Base-by-base conservation (phyloP, 2,113 vertebrate species). In the Lophura nycthemera region DNA sequence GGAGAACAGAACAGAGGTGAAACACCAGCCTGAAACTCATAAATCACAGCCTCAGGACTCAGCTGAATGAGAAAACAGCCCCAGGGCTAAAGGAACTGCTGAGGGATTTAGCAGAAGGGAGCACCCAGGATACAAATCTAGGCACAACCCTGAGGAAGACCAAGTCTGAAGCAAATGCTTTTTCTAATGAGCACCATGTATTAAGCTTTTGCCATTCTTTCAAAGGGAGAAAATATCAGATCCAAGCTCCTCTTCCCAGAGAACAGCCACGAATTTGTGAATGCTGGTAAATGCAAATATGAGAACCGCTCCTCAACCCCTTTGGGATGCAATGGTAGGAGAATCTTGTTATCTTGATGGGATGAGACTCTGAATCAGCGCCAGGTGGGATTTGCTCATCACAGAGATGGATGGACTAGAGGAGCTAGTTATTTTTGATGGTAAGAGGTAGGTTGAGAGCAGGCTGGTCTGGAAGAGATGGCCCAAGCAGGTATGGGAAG, bases 1-100 rank as follows among this genome's bases (percentile, higher is more conserved):
- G 8, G 38, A 29, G 16, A 69, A 40, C 19, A 24, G 24, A 16
- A 6, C 30, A 2, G 5, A 66, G 40, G 40, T 13, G 36, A 34
- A 88, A 57, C 29, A 70, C 30, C 61, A 60, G 78, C 45, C 48
- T 45, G n/a, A 34, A 21, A 17, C 47, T 47, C 45, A 56, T 8
- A 42, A 77, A 70, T 8, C 36, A 0, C 16, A 30, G 32, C 8
- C 1, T 0, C 4, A 6, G 57, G 12, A 25, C 42, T 52, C 66
- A 52, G 42, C 42, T 32, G 42, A 52, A 29, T 21, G 34, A 18
- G 11, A 25, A 42, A 54, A 29, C 11, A 83, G 40, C 50, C 22
- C 6, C 74, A 30, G 50, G 34, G 43, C 38, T 42, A 29, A 50
- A 59, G 38, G 42, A 25, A n/a, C 42, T 11, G 16, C 10, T 4